Percentiles rank a stretch among this genome's conserved stretches.
These are phyloP conservation scores for Drosophila ohnishii DNA, from an alignment of 1,140 invertebrate genomes.

Conservation along the genomic window DNA sequence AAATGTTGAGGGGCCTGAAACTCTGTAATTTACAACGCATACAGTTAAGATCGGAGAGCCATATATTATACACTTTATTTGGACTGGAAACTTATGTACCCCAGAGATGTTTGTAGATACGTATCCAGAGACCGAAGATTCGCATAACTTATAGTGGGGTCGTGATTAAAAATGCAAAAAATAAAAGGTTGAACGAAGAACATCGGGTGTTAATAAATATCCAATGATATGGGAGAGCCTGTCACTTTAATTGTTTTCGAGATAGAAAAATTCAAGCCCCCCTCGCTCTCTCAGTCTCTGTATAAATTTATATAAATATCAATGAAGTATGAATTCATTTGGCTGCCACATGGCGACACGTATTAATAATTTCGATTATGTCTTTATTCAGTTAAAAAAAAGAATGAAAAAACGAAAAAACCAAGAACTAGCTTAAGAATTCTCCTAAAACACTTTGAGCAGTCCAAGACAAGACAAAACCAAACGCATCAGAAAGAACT, in stretches of 20 bases:
- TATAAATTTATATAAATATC: conserved; percentile 62
- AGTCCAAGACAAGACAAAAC: conserved; percentile 44
- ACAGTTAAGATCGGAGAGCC: conserved; percentile 65
- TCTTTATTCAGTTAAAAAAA: conserved; percentile 56
- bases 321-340: conserved; percentile 64
- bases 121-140: conserved; percentile 30
- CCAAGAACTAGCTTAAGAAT: not conserved
- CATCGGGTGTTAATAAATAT: conserved; percentile 60
- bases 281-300: not conserved
- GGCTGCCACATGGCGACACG: conserved; percentile 49
- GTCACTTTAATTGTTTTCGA: conserved; percentile 48
- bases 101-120: conserved; percentile 12
- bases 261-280: conserved; percentile 25
- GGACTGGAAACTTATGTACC: conserved; percentile 51
- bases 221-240: conserved; percentile 50
- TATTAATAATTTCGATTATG: conserved; percentile 61
- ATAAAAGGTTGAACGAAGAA: conserved; percentile 25
- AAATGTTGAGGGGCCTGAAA: conserved; percentile 45
- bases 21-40: conserved; percentile 71
- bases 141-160: conserved; percentile 65
- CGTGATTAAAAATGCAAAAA: conserved; percentile 72
- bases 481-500: conserved; percentile 48
- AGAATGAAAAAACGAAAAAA: not conserved
- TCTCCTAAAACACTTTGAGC: conserved; percentile 47
- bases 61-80: conserved; percentile 71